Conservation (phyloP, 2,888 invertebrate genomes). For the Mycalesis mineus region DNA sequence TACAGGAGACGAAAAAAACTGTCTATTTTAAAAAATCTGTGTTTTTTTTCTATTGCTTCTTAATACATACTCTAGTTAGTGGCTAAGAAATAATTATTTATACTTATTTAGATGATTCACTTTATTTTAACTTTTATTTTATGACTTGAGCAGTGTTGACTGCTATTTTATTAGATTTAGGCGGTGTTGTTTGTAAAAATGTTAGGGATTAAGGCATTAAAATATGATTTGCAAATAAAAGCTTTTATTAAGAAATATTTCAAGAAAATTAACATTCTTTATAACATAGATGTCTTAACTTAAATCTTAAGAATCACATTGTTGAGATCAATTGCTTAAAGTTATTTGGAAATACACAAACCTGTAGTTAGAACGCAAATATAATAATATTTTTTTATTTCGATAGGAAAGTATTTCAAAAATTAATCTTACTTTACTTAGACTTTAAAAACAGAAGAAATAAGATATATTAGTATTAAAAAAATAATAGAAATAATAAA, state of each 20-base stretch:
- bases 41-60: not conserved
- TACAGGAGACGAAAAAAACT: constrained; percentile 5
- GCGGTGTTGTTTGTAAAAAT: not conserved
- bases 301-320: not conserved
- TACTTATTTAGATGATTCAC: not conserved
- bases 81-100: constrained; percentile 7
- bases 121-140: constrained; percentile 5
- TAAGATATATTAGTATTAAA: not conserved
- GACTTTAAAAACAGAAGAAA: not conserved
- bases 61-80: not conserved
- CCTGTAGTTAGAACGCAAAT: not conserved
- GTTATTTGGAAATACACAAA: not conserved
- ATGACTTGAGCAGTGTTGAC: constrained; percentile 5
- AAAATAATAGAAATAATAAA: not conserved
- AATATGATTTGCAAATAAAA: not conserved
- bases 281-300: not conserved
- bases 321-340: not conserved
- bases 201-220: not conserved
- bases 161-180: constrained; percentile 3
- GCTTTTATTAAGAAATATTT: not conserved
- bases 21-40: constrained; percentile 3
- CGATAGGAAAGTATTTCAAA: not conserved
- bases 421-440: not conserved
- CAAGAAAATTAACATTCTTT: not conserved
- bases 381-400: not conserved